Evolutionary conservation across 2,888 invertebrate genomes (phyloP), one percentile per base, ranked within the genome.

Genomic region (Ormyrus labotus): DNA sequence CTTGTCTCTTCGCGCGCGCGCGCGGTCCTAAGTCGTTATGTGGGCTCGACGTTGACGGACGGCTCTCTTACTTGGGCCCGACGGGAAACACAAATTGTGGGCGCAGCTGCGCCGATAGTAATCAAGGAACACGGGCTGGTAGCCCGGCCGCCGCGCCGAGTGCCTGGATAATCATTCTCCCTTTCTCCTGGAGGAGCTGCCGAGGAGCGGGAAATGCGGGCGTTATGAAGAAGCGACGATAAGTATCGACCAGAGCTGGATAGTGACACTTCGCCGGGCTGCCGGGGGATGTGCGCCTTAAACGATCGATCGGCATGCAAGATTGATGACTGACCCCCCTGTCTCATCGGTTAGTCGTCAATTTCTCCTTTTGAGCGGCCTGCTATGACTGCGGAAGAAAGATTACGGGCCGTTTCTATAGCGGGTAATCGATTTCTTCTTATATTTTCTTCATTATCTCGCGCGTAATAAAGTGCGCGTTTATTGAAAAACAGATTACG

Each of bases 71-170:
- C 87, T 85, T 86, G 85, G 84, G 84, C 83, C 81, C 83, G 86
- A 87, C 87, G 85, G 86, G 85, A 84, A 87, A 86, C 87, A 87
- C 87, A 87, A 87, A 87, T 87, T 87, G 87, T 86, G 89, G 89
- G 89, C 87, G 89, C 89, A 89, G 89, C 89, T 89, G 89, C 86
- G 85, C 87, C 87, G 89, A 89, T 89, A 87, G 88, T 87, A 88
- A 89, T 89, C 89, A 88, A 88, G 88, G 84, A 85, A 89, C 89
- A 88, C 87, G 87, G 87, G 87, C 47, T 70, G 78, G 70, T 73
- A 63, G 55, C 71, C 19, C 47, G 63, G 84, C 84, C n/a, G n/a
- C n/a, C 83, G 84, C 85, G 81, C 73, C 70, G 85, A 87, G 86
- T 87, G 84, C 84, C 86, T 83, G 84, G 86, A 87, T 87, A 86